Conservation (phyloP, 2,113 vertebrate species). For the Amphiprion percula region DNA sequence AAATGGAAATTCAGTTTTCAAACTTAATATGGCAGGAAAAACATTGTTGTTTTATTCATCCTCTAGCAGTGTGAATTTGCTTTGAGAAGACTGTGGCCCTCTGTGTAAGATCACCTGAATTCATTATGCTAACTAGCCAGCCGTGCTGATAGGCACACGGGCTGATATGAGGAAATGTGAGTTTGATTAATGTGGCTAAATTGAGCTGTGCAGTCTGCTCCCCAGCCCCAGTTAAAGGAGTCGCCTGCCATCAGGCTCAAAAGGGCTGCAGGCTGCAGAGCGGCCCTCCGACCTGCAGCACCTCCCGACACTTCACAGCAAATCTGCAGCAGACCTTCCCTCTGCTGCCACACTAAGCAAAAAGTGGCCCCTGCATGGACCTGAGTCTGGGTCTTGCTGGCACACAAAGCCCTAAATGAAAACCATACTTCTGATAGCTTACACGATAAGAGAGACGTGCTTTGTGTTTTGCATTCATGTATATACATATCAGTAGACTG, state of each 20-base stretch:
- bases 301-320: conserved; percentile 58
- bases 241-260: conserved; percentile 82
- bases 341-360: conserved; percentile 51
- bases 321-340: conserved; percentile 58
- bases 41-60: conserved; percentile 44
- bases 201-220: conserved; percentile 77
- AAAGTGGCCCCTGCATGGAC: conserved; percentile 38
- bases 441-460: conserved; percentile 61
- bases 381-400: conserved; percentile 38
- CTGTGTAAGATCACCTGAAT: conserved; percentile 77
- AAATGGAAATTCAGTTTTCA: no score
- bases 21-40: conserved; percentile 1
- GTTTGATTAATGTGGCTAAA: conserved; percentile 84
- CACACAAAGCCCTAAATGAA: conserved; percentile 60
- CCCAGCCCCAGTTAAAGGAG: conserved; percentile 80
- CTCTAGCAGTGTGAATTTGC: conserved; percentile 12
- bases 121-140: conserved; percentile 81
- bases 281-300: conserved; percentile 20
- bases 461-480: conserved; percentile 48
- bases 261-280: conserved; percentile 44
- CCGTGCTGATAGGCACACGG: conserved; percentile 72
- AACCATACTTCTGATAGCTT: conserved; percentile 69
- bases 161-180: conserved; percentile 83
- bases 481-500: conserved; percentile 46
- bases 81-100: conserved; percentile 59